Evolutionary conservation across 23 tunicate genomes (phyloP), one percentile per base, ranked within the genome.

Genomic region (Pegea sp.): DNA sequence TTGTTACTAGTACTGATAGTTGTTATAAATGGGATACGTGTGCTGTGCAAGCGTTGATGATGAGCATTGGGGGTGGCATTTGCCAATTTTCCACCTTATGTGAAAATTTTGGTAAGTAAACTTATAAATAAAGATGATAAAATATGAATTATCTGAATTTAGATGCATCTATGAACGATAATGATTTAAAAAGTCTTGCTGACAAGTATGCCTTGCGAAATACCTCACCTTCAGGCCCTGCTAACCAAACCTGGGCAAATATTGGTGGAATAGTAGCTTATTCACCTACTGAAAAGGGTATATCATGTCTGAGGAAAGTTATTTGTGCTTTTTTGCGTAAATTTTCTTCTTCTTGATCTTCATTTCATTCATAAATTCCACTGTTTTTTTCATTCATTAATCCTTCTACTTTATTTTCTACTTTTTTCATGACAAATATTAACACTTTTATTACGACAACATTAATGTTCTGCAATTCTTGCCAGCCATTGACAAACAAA

Each of bases 1-100:
- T 56, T 51, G 29, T 81, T 23, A 71, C 68, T 42, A 48, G 61
- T 26, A 50, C 13, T 1, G 73, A 66, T 42, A 70, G 75, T 2
- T 68, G 93, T 52, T 72, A 72, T 58, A 61, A 67, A 38, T 81
- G 93, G 93, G 93, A 81, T 51, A 81, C 93, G 4, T 81, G 93
- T 44, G 93, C 80, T n/a, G 49, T 76, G 5, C 93, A 81, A 30
- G 80, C 93, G 23, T 48, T 81, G 5, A 43, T 67, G 3, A 21
- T 48, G 25, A 62, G 67, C 4, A 25, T 62, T 28, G 81, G 70
- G 33, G 93, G 93, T 11, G 72, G 73, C 2, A 56, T 81, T 38
- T 38, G 60, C 49, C 33, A 19, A 19, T 21, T 56, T 62, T 13
- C 26, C 5, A 4, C 42, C 44, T 1, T 51, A 46, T 11, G 29